phyloP scores from a whole-genome alignment of 2,113 vertebrate species.

The Cavia aperea region DNA sequence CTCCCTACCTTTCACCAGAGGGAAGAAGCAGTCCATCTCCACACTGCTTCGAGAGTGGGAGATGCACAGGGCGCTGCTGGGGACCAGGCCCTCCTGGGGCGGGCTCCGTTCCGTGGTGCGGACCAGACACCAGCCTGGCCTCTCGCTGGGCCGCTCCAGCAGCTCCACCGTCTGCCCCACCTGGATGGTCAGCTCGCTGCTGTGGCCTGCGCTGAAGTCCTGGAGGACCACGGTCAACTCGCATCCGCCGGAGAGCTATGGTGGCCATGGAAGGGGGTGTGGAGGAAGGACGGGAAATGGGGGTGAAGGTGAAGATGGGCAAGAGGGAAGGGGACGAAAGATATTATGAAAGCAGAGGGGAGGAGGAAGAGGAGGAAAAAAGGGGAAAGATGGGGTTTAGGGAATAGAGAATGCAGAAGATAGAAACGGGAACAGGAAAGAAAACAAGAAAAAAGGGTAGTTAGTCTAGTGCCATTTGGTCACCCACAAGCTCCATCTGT shows the following conservation, averaged over 20 bases:
- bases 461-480: conserved; percentile 13
- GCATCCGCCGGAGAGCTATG: conserved; percentile 94
- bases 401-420: background rate
- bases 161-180: conserved; percentile 96
- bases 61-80: conserved; percentile 90
- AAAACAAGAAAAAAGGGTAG: conserved; percentile 33
- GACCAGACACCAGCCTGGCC: conserved; percentile 94
- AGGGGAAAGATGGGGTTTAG: background rate
- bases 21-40: conserved; percentile 99
- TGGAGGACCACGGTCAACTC: conserved; percentile 95
- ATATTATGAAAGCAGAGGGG: background rate
- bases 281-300: background rate
- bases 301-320: background rate
- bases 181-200: conserved; percentile 91
- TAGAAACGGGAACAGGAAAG: background rate
- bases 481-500: rapidly evolving
- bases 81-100: conserved; percentile 92
- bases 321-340: background rate
- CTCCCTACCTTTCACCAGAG: conserved; percentile 91
- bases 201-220: conserved; percentile 89
- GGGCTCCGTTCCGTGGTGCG: conserved; percentile 91
- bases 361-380: background rate
- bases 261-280: background rate
- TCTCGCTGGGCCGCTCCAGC: conserved; percentile 90
- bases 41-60: conserved; percentile 96